Percentiles rank a stretch among this genome's conserved stretches.
Conservation (phyloP, 2,888 invertebrate species). For the Latheticus oryzae region DNA sequence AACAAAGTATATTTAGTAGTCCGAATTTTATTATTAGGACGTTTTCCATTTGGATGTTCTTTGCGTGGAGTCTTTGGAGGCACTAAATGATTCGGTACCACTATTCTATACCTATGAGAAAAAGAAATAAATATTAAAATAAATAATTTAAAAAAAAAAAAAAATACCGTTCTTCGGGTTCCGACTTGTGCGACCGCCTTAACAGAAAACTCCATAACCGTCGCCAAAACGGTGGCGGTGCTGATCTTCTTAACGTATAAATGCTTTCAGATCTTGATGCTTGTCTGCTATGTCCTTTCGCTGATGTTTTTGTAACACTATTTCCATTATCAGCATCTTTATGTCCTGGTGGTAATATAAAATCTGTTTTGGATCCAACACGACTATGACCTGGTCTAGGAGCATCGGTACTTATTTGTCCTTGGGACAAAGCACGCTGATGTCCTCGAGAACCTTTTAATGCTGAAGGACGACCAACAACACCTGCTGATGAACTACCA, state of each 20-base stretch:
- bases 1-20: constrained; percentile 95
- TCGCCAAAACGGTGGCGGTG: constrained; percentile 79
- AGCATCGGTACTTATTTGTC: constrained; percentile 71
- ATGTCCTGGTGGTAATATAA: constrained; percentile 88
- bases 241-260: constrained; percentile 84
- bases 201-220: constrained; percentile 73
- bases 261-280: constrained; percentile 91
- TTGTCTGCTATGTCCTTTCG: constrained; percentile 83
- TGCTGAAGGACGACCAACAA: constrained; percentile 73
- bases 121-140: constrained; percentile 2
- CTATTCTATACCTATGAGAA: constrained; percentile 68
- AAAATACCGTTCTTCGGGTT: constrained; percentile 60
- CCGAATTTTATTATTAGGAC: constrained; percentile 86
- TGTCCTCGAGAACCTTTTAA: constrained; percentile 81
- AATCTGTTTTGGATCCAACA: constrained; percentile 88
- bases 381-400: constrained; percentile 77
- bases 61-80: constrained; percentile 83
- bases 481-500: constrained; percentile 62
- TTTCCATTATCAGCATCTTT: constrained; percentile 70
- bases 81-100: constrained; percentile 88
- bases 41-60: constrained; percentile 86
- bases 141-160: neutral
- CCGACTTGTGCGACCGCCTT: constrained; percentile 72
- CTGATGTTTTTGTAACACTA: constrained; percentile 64
- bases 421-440: constrained; percentile 65